Conservation (phyloP, 2,113 vertebrate species). For the Apeltes quadracus region DNA sequence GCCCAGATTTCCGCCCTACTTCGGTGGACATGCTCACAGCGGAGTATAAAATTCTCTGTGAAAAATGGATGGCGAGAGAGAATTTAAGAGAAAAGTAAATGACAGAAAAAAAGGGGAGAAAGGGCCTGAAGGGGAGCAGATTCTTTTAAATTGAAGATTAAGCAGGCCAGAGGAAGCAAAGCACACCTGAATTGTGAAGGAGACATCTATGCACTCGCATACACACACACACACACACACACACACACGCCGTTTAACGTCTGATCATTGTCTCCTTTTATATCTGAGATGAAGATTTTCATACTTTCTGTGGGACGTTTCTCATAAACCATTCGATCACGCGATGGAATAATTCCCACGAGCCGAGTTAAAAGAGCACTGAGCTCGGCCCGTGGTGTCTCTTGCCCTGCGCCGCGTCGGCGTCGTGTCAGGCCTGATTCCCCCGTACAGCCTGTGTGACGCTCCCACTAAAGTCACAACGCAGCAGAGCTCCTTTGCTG, state of each 20-base stretch:
- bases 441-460: neutral
- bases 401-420: neutral
- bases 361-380: constrained; percentile 32
- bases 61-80: constrained; percentile 59
- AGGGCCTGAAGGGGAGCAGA: constrained; percentile 52
- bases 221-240: neutral
- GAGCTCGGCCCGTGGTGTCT: constrained; percentile 1
- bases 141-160: constrained; percentile 67
- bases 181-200: constrained; percentile 44
- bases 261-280: constrained; percentile 32
- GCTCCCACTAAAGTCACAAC: constrained; percentile 10
- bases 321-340: constrained; percentile 43
- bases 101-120: constrained; percentile 47
- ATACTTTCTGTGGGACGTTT: constrained; percentile 24
- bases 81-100: constrained; percentile 65
- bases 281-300: constrained; percentile 40
- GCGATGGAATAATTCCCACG: constrained; percentile 18
- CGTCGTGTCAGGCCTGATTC: neutral
- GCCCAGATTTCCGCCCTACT: constrained; percentile 37
- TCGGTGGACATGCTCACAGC: constrained; percentile 31
- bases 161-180: constrained; percentile 51
- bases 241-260: constrained; percentile 6
- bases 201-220: constrained; percentile 3
- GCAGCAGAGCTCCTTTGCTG: constrained; percentile 33
- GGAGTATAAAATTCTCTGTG: constrained; percentile 51